Conservation (phyloP, 2,113 vertebrate species). For the Vimba vimba region DNA sequence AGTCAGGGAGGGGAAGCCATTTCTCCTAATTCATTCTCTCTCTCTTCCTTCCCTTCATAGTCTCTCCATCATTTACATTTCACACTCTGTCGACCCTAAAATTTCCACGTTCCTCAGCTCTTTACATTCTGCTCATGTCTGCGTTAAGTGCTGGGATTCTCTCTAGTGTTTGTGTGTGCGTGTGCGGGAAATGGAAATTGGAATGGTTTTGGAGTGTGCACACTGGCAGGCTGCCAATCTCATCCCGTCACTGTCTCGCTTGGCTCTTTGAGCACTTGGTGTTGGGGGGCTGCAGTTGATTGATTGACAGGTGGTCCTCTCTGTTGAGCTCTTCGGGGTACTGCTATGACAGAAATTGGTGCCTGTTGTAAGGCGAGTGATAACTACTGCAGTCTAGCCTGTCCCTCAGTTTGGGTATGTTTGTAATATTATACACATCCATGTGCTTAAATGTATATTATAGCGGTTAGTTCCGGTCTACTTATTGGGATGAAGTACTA, state of each 20-base stretch:
- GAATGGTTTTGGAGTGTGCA: constrained; percentile 10
- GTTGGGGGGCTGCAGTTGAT: not conserved
- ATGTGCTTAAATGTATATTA: not conserved
- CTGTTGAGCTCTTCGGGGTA: not conserved
- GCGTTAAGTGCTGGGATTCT: constrained; percentile 16
- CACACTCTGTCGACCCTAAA: constrained; percentile 19
- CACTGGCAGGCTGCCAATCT: constrained; percentile 30
- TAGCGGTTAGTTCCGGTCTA: too few species aligned
- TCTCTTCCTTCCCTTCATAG: not conserved
- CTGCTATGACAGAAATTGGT: constrained; percentile 2
- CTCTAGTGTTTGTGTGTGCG: not conserved
- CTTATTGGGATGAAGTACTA: too few species aligned
- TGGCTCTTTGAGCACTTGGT: not conserved
- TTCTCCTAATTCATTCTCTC: not conserved
- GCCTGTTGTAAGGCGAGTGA: constrained; percentile 8
- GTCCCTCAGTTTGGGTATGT: not conserved
- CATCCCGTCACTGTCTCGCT: not conserved
- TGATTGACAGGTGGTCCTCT: constrained; percentile 35
- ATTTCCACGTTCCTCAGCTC: constrained; percentile 8
- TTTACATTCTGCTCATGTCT: constrained; percentile 28
- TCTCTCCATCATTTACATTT: constrained; percentile 36
- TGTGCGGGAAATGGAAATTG: not conserved
- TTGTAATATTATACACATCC: not conserved
- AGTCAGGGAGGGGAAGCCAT: not conserved
- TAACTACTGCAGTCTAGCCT: not conserved